phyloP scores from a whole-genome alignment of 2,797 vertebrate genomes.

The Gephyroberyx darwinii region DNA sequence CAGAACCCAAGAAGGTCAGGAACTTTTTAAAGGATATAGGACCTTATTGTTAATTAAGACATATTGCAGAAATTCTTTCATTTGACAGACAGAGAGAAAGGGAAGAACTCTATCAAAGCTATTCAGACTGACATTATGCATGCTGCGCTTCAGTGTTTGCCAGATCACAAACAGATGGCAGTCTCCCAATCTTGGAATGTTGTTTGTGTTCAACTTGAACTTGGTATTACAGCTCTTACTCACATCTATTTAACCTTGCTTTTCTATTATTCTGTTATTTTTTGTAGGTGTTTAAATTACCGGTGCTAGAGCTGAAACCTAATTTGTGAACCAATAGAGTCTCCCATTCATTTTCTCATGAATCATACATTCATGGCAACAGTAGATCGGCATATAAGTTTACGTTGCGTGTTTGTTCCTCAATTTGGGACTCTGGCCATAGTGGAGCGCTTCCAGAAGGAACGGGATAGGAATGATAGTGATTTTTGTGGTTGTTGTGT shows the following conservation, averaged over 20 bases:
- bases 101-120: conserved; percentile 45
- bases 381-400: conserved; percentile 2
- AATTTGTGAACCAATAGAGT: conserved; percentile 7
- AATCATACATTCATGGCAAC: conserved; percentile 1
- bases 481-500: conserved; percentile 22
- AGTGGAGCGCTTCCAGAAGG: conserved; percentile 3
- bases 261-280: not conserved
- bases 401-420: conserved; percentile 2
- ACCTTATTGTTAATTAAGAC: conserved; percentile 8
- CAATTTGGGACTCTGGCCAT: not conserved
- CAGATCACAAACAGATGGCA: conserved; percentile 75
- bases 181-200: conserved; percentile 61
- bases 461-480: not conserved
- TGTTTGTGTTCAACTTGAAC: conserved; percentile 50
- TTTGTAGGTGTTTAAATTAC: conserved; percentile 2
- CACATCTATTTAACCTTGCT: conserved; percentile 6
- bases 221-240: conserved; percentile 33
- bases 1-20: not conserved
- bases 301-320: not conserved
- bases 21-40: conserved; percentile 3
- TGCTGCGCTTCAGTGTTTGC: conserved; percentile 51
- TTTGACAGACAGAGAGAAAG: conserved; percentile 46
- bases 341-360: conserved; percentile 11
- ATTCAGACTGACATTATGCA: conserved; percentile 63
- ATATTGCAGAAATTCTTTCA: conserved; percentile 27